These are phyloP conservation scores for Peromyscus attwateri DNA, from an alignment of 2,797 vertebrate genomes.

Conservation along the genomic window DNA sequence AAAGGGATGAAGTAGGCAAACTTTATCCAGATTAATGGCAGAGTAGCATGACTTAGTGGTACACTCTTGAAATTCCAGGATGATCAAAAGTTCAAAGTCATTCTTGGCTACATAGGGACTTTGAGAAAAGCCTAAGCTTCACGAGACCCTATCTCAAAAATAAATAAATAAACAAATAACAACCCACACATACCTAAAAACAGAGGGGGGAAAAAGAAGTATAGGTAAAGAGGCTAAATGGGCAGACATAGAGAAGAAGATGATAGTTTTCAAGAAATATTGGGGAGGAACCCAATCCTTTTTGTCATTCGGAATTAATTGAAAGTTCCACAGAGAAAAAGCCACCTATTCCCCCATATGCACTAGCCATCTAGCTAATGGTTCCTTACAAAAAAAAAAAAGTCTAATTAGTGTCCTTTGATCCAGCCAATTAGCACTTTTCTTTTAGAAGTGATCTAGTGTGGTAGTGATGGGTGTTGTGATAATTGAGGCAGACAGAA, in stretches of 20 bases:
- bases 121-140: too few relatives aligned
- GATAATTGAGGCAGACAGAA: slow-evolving; percentile 65
- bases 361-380: slow-evolving; percentile 47
- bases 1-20: not conserved
- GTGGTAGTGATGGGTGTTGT: slow-evolving; percentile 51
- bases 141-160: not conserved
- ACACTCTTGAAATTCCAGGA: not conserved
- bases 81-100: not conserved
- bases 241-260: not conserved
- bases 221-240: not conserved
- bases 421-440: slow-evolving; percentile 78
- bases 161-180: not conserved
- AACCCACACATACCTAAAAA: not conserved
- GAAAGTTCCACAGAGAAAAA: slow-evolving; percentile 38
- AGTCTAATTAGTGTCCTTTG: slow-evolving; percentile 78
- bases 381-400: slow-evolving; percentile 36
- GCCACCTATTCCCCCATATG: not conserved
- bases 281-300: not conserved
- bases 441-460: slow-evolving; percentile 44
- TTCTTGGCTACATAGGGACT: not conserved
- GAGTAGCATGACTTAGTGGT: not conserved
- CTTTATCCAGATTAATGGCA: not conserved
- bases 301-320: slow-evolving; percentile 55
- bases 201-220: not conserved
- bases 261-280: slow-evolving; percentile 26